Conservation (phyloP, 92 coral and sea anemone species). For the Epizoanthus fatuus region DNA sequence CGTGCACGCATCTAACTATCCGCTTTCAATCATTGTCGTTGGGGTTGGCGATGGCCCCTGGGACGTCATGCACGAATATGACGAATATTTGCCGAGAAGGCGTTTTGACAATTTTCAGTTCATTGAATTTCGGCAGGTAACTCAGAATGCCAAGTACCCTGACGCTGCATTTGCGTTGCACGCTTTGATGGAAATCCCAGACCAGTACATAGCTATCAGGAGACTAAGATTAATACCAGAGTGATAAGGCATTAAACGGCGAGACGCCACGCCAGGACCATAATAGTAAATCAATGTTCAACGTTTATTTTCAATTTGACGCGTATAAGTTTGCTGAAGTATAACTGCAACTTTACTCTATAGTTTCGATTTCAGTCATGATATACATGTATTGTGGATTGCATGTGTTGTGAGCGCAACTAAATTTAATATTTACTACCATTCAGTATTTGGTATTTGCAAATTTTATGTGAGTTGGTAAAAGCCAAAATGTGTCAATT, state of each 20-base stretch:
- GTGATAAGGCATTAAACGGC: conserved; percentile 33
- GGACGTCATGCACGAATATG: conserved; percentile 97
- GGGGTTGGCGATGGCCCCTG: conserved; percentile 99
- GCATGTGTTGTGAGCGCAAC: too few species aligned
- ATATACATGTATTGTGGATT: too few species aligned
- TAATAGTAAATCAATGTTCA: background rate
- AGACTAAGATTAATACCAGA: conserved; percentile 75
- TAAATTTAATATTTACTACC: too few species aligned
- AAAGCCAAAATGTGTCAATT: too few species aligned
- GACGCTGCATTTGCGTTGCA: conserved; percentile 94
- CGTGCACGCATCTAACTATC: conserved; percentile 90
- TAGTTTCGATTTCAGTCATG: too few species aligned
- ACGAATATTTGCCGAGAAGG: conserved; percentile 85
- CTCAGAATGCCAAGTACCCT: conserved; percentile 71
- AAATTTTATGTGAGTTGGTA: too few species aligned
- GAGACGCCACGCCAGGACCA: background rate
- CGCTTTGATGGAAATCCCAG: conserved; percentile 98
- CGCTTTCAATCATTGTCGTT: conserved; percentile 90
- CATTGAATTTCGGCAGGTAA: conserved; percentile 81
- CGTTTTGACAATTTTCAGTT: conserved; percentile 98
- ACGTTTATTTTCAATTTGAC: too few species aligned
- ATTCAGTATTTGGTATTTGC: too few species aligned
- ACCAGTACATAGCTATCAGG: conserved; percentile 86
- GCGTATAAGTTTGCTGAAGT: too few species aligned
- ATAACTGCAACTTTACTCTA: too few species aligned